Conservation (phyloP, 53 echinoderm and acorn worm species). For the Temnopleurus reevesii region DNA sequence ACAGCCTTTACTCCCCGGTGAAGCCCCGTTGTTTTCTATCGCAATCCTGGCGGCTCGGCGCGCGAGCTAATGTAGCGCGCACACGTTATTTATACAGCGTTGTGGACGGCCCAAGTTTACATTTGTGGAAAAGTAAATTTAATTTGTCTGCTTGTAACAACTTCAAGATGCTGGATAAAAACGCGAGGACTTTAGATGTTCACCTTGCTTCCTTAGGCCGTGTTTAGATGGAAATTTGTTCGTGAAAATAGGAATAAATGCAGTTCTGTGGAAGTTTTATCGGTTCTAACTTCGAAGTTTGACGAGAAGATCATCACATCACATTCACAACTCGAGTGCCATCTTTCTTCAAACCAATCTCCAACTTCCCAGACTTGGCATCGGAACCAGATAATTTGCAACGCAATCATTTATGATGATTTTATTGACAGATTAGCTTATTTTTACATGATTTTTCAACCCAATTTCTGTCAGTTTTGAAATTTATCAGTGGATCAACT, state of each 20-base stretch:
- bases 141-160: neutral
- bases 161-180: conserved; percentile 1
- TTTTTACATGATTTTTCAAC: no score
- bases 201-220: neutral
- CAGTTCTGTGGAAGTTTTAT: neutral
- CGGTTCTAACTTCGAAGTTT: neutral
- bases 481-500: no score
- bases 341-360: no score
- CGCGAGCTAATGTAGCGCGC: no score
- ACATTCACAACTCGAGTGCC: no score
- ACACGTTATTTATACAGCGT: neutral
- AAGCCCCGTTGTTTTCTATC: no score
- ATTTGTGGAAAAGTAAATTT: conserved; percentile 19
- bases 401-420: no score
- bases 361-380: neutral
- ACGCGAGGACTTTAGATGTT: neutral
- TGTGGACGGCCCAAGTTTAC: neutral
- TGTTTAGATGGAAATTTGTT: neutral
- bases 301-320: no score
- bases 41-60: neutral
- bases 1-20: no score
- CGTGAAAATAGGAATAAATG: neutral
- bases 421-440: no score
- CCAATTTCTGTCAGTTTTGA: no score
- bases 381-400: neutral